Conservation (phyloP, 2,113 vertebrate species). For the Lutjanus erythropterus region DNA sequence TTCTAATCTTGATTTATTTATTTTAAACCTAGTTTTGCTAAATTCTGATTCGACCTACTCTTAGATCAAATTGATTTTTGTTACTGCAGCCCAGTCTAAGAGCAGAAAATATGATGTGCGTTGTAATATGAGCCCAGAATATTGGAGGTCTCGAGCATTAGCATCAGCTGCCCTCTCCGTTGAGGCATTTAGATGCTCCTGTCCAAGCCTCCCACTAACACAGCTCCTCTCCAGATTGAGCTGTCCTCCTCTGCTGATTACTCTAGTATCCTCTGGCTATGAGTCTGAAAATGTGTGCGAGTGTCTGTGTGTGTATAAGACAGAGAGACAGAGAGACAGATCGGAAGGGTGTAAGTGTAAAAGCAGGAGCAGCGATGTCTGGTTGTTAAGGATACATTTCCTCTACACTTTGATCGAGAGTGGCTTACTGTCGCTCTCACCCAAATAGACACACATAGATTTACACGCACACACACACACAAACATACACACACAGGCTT, state of each 20-base stretch:
- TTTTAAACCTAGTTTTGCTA: too few relatives aligned
- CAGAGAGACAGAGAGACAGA: neutral
- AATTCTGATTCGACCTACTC: too few relatives aligned
- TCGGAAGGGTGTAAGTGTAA: constrained; percentile 37
- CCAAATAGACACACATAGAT: neutral
- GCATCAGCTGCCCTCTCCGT: constrained; percentile 15
- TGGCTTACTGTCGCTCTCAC: constrained; percentile 22
- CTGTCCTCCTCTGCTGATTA: constrained; percentile 61
- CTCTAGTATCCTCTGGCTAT: constrained; percentile 53
- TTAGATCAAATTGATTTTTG: too few relatives aligned
- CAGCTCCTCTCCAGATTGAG: constrained; percentile 31
- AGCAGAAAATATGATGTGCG: constrained; percentile 32
- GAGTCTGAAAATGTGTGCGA: constrained; percentile 5
- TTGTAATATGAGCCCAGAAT: neutral
- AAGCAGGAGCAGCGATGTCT: constrained; percentile 27
- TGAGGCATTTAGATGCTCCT: constrained; percentile 19
- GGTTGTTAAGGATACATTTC: constrained; percentile 39
- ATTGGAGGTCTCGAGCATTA: constrained; percentile 22
- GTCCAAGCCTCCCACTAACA: constrained; percentile 33
- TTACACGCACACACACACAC: neutral
- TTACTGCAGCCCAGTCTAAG: too few relatives aligned
- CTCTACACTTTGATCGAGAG: constrained; percentile 37
- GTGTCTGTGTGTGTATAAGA: neutral
- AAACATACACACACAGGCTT: neutral
- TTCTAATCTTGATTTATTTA: too few relatives aligned